Evolutionary conservation across 2,113 vertebrate species (phyloP), one percentile per base, ranked within the genome.

Genomic region (Centropus bengalensis): DNA sequence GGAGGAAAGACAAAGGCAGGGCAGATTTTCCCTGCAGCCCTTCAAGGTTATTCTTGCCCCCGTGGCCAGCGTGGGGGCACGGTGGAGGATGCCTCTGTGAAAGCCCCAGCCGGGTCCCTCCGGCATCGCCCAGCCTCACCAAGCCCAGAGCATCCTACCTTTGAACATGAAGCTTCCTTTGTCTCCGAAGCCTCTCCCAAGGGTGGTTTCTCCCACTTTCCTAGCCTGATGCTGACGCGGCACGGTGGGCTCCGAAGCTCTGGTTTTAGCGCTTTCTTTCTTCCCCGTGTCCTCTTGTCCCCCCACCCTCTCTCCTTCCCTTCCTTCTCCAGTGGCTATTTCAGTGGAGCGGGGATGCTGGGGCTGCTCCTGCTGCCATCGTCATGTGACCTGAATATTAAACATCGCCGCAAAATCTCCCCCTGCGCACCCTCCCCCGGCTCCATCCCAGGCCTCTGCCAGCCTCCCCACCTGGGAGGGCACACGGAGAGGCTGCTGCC

Each of bases 141-240:
- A 60, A 91, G 51, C 93, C 96, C 79, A 15, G 76, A 91, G 91
- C 94, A 95, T 96, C 98, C 89, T 98, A 98, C 98, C 98, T 98
- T 98, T 98, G 95, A 98, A 98, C 98, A 98, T 98, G 98, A 98
- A 98, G 97, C 95, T 97, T 97, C 94, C 98, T 98, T 98, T 98
- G 97, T 98, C 96, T 98, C 94, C 19, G 83, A 97, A 96, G 96
- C 94, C 93, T 97, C 95, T 97, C 94, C 87, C 67, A 70, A 78
- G 89, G 88, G 66, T 94, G 89, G 80, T 42, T 91, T 56, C 93
- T 91, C 86, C 28, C 18, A 91, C 89, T 95, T 89, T 70, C 69
- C 83, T 94, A 92, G 89, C 74, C 91, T 90, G 82, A 74, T 0
- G 82, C 76, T 77, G 88, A 52, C 5, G 28, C 49, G 21, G 59